Base-by-base conservation (phyloP, 2,888 invertebrate genomes). In the Yponomeuta evonymella region DNA sequence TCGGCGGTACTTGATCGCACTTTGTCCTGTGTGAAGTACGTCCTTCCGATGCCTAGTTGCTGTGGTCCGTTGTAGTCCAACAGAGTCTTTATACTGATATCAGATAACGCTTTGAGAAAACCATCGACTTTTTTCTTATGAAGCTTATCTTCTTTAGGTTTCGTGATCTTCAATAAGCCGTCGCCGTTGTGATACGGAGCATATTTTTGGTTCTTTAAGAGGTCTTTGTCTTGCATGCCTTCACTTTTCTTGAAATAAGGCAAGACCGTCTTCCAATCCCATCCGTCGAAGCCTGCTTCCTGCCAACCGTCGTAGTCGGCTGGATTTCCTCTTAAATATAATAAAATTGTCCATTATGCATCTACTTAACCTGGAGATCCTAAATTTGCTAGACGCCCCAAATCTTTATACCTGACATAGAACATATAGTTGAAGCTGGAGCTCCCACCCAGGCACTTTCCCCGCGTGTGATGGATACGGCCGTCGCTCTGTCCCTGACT, bases 231-330 rank as follows among this genome's bases (percentile, higher is more conserved):
- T 23, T 73, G 63, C 9, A 75, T 51, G 51, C 90, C 85, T 76
- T 93, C 83, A 0, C 85, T 83, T 70, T 88, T 89, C 15, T 84
- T 81, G 15, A 86, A 85, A 72, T 86, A 92, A 1, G 83, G 77
- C 0, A 80, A 72, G 4, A 89, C 84, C n/a, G 87, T 82, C 1
- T 88, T 77, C 82, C 92, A 93, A 23, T 84, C 83, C 93, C 93
- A 93, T 1, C 88, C 87, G 0, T 75, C 48, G 69, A 93, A 90
- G 5, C 92, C 92, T 15, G 80, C 73, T 1, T 74, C 76, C n/a
- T 83, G 83, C 93, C 93, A 93, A 63, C 80, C 77, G 65, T 90
- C 81, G 72, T 87, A 93, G 74, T 93, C 90, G 1, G 76, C 73
- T 0, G 75, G 78, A 73, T 83, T 86, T 0, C 93, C 93, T 1